A percentile compares a stretch with the other conserved stretches of the same genome.
Conservation (phyloP, 1,140 invertebrate species). For the Elymnias hypermnestra region DNA sequence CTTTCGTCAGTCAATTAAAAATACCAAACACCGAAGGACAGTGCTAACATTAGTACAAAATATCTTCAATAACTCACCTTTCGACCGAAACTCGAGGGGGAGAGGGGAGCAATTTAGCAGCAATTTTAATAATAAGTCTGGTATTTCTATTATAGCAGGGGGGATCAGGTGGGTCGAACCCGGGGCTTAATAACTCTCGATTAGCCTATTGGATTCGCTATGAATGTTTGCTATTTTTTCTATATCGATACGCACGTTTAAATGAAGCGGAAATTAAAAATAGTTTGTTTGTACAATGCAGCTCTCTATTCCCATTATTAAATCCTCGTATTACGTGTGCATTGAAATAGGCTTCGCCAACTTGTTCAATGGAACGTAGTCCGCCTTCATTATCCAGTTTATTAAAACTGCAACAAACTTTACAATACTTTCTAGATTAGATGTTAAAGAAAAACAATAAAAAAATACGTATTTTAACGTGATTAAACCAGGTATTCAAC, state of each 20-base stretch:
- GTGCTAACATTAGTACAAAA: slow-evolving; percentile 33
- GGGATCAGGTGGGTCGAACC: slow-evolving; percentile 66
- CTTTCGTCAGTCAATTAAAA: no score
- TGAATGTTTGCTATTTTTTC: slow-evolving; percentile 76
- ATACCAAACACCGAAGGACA: slow-evolving; percentile 10
- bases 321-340: slow-evolving; percentile 32
- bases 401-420: no score
- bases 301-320: slow-evolving; percentile 38
- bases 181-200: slow-evolving; percentile 72
- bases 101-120: slow-evolving; percentile 75
- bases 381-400: no score
- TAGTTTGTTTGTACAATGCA: slow-evolving; percentile 49
- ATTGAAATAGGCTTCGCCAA: slow-evolving; percentile 31
- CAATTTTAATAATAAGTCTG: slow-evolving; percentile 77
- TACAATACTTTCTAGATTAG: no score
- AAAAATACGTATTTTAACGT: no score
- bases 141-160: slow-evolving; percentile 73
- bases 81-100: slow-evolving; percentile 61
- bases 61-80: slow-evolving; percentile 59
- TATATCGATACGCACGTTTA: slow-evolving; percentile 60
- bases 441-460: no score
- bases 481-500: no score
- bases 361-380: no score
- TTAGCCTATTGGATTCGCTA: slow-evolving; percentile 74
- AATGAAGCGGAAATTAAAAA: slow-evolving; percentile 68